phyloP scores from a whole-genome alignment of 2,797 vertebrate species.

The Gila robusta region DNA sequence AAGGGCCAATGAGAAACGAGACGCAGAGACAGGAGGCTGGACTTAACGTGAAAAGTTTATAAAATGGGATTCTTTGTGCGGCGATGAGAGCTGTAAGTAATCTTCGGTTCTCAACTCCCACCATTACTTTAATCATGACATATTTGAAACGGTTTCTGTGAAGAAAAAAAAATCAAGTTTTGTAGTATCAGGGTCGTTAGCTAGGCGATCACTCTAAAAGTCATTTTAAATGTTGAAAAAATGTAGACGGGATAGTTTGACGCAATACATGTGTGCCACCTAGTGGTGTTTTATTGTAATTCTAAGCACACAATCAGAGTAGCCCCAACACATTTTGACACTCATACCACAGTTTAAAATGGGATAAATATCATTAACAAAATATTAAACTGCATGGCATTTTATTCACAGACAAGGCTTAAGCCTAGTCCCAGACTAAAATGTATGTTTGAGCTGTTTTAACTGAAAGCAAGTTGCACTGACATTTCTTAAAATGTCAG shows the following conservation, averaged over 20 bases:
- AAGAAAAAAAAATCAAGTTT: not conserved
- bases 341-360: not conserved
- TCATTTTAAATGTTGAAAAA: not conserved
- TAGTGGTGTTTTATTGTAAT: slow-evolving; percentile 6
- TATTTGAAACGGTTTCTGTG: not conserved
- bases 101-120: not conserved
- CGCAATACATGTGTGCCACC: slow-evolving; percentile 18
- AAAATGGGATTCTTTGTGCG: slow-evolving; percentile 60
- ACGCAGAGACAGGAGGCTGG: slow-evolving; percentile 7
- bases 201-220: not conserved
- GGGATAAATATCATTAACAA: not conserved
- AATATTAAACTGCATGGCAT: not conserved
- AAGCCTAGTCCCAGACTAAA: no score
- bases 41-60: slow-evolving; percentile 19
- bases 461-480: no score
- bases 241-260: not conserved
- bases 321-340: not conserved
- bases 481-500: no score
- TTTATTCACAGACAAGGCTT: no score
- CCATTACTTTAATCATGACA: not conserved
- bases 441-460: no score
- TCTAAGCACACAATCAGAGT: not conserved
- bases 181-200: not conserved
- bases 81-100: not conserved
- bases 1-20: slow-evolving; percentile 43